Percentiles rank a stretch among this genome's conserved stretches.
phyloP scores from a whole-genome alignment of 2,888 invertebrate genomes.

The Cylindroiulus punctatus region DNA sequence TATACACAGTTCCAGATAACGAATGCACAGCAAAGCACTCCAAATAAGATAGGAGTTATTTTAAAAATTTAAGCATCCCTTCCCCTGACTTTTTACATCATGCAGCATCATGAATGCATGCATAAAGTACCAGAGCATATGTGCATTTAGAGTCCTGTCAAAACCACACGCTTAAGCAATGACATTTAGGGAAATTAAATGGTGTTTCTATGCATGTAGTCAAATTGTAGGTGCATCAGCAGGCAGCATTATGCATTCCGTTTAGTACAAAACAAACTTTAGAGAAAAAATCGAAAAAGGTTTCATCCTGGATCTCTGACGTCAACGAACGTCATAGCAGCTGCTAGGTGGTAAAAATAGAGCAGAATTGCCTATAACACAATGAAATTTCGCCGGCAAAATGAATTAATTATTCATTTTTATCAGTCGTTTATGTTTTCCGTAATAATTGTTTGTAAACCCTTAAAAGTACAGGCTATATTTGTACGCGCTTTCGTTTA shows the following conservation, averaged over 20 bases:
- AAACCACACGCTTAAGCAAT: not conserved
- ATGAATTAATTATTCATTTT: constrained; percentile 32
- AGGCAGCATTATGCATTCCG: not conserved
- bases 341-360: constrained; percentile 2
- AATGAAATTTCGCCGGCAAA: not conserved
- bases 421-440: constrained; percentile 3
- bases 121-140: not conserved
- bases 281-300: constrained; percentile 4
- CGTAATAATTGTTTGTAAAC: constrained; percentile 26
- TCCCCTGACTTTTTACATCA: not conserved
- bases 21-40: not conserved
- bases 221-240: not conserved
- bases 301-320: constrained; percentile 33
- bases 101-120: not conserved
- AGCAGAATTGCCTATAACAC: constrained; percentile 21
- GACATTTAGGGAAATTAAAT: not conserved
- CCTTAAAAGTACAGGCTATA: constrained; percentile 21
- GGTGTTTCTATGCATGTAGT: not conserved
- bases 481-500: not conserved
- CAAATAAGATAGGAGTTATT: constrained; percentile 4
- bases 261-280: not conserved
- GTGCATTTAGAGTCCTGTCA: not conserved
- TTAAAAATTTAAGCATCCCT: not conserved
- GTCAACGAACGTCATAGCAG: not conserved
- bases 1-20: not conserved